These are phyloP conservation scores for Zeus faber DNA, from an alignment of 2,113 vertebrate species.

Conservation along the genomic window DNA sequence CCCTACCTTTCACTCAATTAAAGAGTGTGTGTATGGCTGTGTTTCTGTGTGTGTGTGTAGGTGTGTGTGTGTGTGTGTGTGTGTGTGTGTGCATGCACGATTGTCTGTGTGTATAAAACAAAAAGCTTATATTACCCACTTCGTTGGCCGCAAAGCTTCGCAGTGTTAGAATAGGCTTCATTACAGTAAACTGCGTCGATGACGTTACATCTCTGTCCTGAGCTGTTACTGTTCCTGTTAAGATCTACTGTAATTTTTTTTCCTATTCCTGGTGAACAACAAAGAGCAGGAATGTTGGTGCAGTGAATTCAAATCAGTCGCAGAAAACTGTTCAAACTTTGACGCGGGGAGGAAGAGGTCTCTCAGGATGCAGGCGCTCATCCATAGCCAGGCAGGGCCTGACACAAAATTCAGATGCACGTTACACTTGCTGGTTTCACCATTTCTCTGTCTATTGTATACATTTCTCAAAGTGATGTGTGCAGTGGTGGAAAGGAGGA, in stretches of 20 bases:
- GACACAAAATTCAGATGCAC: not conserved
- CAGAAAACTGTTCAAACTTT: not conserved
- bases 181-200: not conserved
- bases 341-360: not conserved
- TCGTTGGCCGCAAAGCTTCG: conserved; percentile 44
- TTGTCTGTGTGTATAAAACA: conserved; percentile 19
- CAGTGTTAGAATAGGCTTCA: conserved; percentile 4
- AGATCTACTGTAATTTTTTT: no score
- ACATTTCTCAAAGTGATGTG: no score
- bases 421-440: not conserved
- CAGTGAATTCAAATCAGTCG: no score
- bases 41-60: conserved; percentile 6
- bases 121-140: conserved; percentile 19
- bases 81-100: conserved; percentile 14
- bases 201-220: not conserved
- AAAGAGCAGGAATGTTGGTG: no score
- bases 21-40: conserved; percentile 10
- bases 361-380: not conserved
- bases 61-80: conserved; percentile 22
- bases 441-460: not conserved
- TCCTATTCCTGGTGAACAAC: no score
- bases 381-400: conserved; percentile 4
- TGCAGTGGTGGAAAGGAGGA: no score
- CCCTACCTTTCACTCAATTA: conserved; percentile 45
- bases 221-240: not conserved